Base-by-base conservation (phyloP, 2,113 vertebrate species). In the Progne subis region DNA sequence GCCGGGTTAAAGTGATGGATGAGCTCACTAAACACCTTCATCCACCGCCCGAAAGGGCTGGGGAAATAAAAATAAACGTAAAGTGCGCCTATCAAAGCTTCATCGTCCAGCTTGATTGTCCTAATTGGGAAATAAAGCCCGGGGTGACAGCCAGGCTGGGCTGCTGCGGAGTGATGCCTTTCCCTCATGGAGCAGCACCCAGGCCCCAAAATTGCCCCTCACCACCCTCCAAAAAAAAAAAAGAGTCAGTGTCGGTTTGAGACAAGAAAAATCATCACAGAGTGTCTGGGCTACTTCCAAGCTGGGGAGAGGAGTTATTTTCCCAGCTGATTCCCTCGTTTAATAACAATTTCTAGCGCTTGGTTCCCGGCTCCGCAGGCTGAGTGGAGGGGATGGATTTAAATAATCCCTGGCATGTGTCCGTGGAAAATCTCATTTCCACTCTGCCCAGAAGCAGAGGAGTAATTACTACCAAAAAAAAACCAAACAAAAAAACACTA, bases 401-500 rank as follows among this genome's bases (percentile, higher is more conserved):
- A 74, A 96, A 83, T 80, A 82, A 94, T 86, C n/a, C 3, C 78
- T 0, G 2, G 75, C 31, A 5, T 46, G 91, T 71, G 83, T 55
- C 83, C 19, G 49, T 57, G 81, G 24, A 76, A 81, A 92, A 94
- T 59, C 88, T 83, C 14, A 94, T 96, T 93, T 86, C 69, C 88
- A 89, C 69, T 63, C 60, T 59, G 76, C 25, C n/a, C 41, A 71
- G 76, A 77, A 92, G 86, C 26, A 39, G 64, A 74, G 39, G 34
- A 88, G 61, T 49, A 67, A 80, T 92, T 84, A 78, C 60, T 41
- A 2, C 26, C 7, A 71, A 59, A 84, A 72, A 37, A 37, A 78
- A 28, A 47, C 37, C 37, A 37, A 37, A 37, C 37, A 37, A 37
- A 37, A 37, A 37, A 37, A 37, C n/a, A 37, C 8, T 37, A 37